Evolutionary conservation across 2,888 invertebrate genomes (phyloP), one percentile per base, ranked within the genome.

Genomic region (Suillia variegata): DNA sequence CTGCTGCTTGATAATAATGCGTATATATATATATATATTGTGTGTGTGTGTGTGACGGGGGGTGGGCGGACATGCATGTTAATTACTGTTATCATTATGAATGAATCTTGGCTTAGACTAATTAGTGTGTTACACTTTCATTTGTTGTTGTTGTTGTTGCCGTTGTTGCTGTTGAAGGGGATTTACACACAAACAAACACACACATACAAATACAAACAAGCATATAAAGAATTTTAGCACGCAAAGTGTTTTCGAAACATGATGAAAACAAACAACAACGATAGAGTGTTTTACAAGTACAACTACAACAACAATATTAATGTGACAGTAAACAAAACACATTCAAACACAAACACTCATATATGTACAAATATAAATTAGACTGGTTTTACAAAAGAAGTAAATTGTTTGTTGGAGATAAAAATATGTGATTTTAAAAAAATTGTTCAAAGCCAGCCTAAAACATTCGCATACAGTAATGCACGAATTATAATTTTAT

Each of bases 61-160:
- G 6, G 38, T 10, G 38, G n/a, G 38, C n/a, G 6, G 26, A 51
- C 54, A 51, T 51, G 63, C 64, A 63, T 65, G 71, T 69, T 75
- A 71, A 71, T 72, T 75, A 70, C 74, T 73, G 75, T 73, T 72
- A 75, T 72, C 72, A 69, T 73, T 73, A 75, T 72, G 75, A n/a
- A n/a, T n/a, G n/a, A 75, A 70, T 75, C 75, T 72, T 70, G 75
- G 65, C 70, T 69, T 68, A 59, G 63, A 67, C 72, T 72, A 72
- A 72, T 72, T 72, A 72, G 73, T 71, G 66, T 72, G 69, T 73
- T 73, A 75, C 70, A 67, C 70, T 73, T 73, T 71, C 71, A 66
- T 70, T 69, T 71, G 71, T 67, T 69, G 66, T 73, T 50, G 50
- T n/a, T n/a, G n/a, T n/a, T n/a, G n/a, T n/a, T n/a, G n/a, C n/a